Base-by-base conservation (phyloP, 2,888 invertebrate genomes). In the Acheta domesticus region DNA sequence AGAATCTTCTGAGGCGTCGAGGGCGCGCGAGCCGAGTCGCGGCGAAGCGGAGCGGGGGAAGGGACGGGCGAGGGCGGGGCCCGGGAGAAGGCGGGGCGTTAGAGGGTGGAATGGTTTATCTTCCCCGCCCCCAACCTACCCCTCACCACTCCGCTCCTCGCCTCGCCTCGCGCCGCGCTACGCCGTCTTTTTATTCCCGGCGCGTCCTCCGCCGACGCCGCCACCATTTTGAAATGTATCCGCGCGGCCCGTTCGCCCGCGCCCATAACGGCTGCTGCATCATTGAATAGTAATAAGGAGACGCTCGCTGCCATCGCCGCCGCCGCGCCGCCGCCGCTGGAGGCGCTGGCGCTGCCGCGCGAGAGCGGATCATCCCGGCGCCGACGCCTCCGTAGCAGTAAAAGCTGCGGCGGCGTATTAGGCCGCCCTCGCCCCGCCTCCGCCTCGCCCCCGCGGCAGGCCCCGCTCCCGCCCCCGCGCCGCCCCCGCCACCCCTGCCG, bases 271-370 rank as follows among this genome's bases (percentile, higher is more conserved):
- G 84, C 84, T 84, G 85, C 85, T 86, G 87, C 86, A 86, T 86
- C 87, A 87, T 87, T 87, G 87, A 87, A 87, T 87, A 86, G 86
- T 87, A 87, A 87, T 87, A 87, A 87, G 87, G 62, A 62, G 12
- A 62, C 62, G 62, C 36, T 36, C 36, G n/a, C n/a, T n/a, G n/a
- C n/a, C n/a, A n/a, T n/a, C n/a, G n/a, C n/a, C n/a, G n/a, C n/a
- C n/a, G n/a, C n/a, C n/a, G n/a, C n/a, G 36, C 36, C 36, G 36
- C 36, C 36, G 36, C 36, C 36, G 8, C 36, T 36, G 36, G 36
- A 36, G 36, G 36, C 36, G 36, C 36, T 36, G 36, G 5, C 8
- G 36, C 36, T 4, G 36, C 36, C 36, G 36, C 36, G 36, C 36
- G 36, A 36, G 36, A 36, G 36, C 62, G 62, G 62, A 62, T 62